A percentile compares a stretch with the other conserved stretches of the same genome.
These are phyloP conservation scores for Parazoanthus atlanticus DNA, from an alignment of 92 coral and sea anemone genomes.

Conservation along the genomic window DNA sequence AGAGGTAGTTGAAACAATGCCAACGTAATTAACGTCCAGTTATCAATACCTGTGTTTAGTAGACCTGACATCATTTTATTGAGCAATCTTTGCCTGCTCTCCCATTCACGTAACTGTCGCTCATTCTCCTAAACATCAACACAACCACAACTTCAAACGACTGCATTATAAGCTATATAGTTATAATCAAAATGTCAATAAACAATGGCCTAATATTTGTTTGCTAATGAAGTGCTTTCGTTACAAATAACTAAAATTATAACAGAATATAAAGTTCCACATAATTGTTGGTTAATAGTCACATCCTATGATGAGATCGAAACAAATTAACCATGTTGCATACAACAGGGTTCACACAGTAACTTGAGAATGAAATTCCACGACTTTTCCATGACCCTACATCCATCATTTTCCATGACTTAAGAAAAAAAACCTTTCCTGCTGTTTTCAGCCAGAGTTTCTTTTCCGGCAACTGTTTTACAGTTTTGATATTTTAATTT, in stretches of 20 bases:
- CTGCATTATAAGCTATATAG: neutral
- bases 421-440: too few species aligned
- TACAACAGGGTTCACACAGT: too few species aligned
- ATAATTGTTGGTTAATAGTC: neutral
- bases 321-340: too few species aligned
- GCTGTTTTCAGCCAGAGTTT: too few species aligned
- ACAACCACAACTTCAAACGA: neutral
- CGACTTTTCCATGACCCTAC: too few species aligned
- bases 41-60: constrained; percentile 64
- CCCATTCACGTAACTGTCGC: constrained; percentile 83
- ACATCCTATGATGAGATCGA: too few species aligned
- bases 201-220: neutral
- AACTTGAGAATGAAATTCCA: too few species aligned
- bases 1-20: neutral
- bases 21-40: neutral
- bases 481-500: too few species aligned
- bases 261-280: neutral
- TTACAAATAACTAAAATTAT: too few species aligned
- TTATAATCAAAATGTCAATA: neutral
- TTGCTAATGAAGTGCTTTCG: too few species aligned
- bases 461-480: too few species aligned
- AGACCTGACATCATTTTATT: constrained; percentile 84
- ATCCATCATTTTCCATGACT: too few species aligned
- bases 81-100: constrained; percentile 77
- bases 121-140: constrained; percentile 78